Evolutionary conservation across 2,888 invertebrate genomes (phyloP).

Genomic region (Drosophila heteroneura): DNA sequence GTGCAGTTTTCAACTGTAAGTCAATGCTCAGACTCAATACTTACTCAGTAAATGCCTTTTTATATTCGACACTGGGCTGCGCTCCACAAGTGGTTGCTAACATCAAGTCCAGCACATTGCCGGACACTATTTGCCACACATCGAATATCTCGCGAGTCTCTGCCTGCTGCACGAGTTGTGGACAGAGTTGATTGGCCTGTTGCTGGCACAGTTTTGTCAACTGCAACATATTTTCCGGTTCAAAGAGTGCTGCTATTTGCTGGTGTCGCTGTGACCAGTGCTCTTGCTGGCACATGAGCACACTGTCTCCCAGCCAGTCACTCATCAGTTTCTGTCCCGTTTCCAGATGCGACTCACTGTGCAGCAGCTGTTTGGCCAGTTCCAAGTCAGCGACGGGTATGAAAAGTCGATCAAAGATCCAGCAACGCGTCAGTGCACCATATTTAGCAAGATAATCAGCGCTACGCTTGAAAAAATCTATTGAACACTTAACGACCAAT

Average conservation of each 20-base stretch:
- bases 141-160: constrained; percentile 40
- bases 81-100: constrained; percentile 50
- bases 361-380: constrained; percentile 51
- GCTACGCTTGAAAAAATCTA: constrained; percentile 66
- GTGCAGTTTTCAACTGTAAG: background rate
- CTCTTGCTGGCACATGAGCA: constrained; percentile 44
- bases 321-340: constrained; percentile 62
- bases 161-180: constrained; percentile 17
- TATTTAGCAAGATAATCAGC: constrained; percentile 52
- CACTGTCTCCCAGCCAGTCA: constrained; percentile 50
- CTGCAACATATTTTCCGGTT: constrained; percentile 18
- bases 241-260: constrained; percentile 39
- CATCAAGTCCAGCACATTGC: constrained; percentile 44
- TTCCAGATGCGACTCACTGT: constrained; percentile 45
- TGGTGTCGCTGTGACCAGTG: constrained; percentile 55
- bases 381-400: constrained; percentile 66
- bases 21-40: background rate
- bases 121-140: constrained; percentile 46
- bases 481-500: background rate
- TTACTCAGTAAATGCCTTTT: constrained; percentile 44
- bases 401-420: constrained; percentile 68
- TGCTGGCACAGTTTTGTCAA: constrained; percentile 36
- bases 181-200: constrained; percentile 31
- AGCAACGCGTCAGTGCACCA: constrained; percentile 60
- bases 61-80: constrained; percentile 47